Base-by-base conservation (phyloP, 92 coral and sea anemone genomes). In the Paragorgia papillata region DNA sequence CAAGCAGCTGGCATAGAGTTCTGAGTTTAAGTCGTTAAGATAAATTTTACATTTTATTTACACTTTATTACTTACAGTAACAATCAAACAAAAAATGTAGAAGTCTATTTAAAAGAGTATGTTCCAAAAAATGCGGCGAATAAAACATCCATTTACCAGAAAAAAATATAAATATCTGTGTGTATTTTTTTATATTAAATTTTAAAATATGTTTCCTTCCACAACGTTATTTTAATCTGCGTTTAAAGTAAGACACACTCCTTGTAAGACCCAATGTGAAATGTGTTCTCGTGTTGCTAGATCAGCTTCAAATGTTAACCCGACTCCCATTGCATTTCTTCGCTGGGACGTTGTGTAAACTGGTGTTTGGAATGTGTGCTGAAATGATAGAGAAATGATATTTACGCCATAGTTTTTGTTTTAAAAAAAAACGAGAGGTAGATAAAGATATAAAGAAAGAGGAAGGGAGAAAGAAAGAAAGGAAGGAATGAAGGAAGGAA, bases 311-410 rank as follows among this genome's bases (percentile, higher is more conserved):
- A 91, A 94, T 20, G 92, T 96, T 17, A 94, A 83, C 3, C 98
- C 98, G 9, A 94, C 98, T 21, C 98, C 98, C 98, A 94, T 94
- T 39, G 98, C 98, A 69, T 94, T 94, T 55, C 98, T 94, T 20
- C 98, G 92, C 83, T 94, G 98, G 24, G 98, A 94, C 0, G 98
- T 94, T n/a, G 98, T 94, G 80, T 94, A 94, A 0, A 94, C 98
- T 0, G 98, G 98, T 2, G 98, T 86, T 57, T 93, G 95, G 90
- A 88, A 89, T 2, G 98, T 94, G 86, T 94, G 92, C 98, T 94
- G 68, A 34, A 66, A 59, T n/a, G n/a, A n/a, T n/a, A 37, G 35
- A 57, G 54, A 59, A 69, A 56, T 43, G 50, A 2, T 53, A 7
- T 53, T 37, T 37, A 37, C 10, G 4, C 43, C 43, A 37, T 37